Conservation (phyloP, 2,113 vertebrate species). For the Sardina pilchardus region DNA sequence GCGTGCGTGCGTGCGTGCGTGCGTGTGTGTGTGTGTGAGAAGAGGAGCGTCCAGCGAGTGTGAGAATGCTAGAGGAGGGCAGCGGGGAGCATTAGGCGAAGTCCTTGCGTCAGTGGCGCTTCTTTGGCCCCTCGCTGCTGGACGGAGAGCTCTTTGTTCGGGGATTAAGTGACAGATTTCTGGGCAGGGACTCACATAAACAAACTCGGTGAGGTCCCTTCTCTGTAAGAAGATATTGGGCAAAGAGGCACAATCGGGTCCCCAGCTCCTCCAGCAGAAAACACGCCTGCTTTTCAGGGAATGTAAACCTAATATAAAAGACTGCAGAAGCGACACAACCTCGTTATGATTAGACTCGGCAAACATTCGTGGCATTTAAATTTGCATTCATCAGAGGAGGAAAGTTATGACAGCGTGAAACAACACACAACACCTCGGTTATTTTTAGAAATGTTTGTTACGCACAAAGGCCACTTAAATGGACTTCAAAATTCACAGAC, state of each 20-base stretch:
- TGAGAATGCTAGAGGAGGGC: neutral
- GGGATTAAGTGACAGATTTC: slow-evolving; percentile 35
- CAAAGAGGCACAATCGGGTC: slow-evolving; percentile 36
- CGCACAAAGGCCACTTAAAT: neutral
- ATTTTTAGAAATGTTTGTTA: neutral
- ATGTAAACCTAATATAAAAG: neutral
- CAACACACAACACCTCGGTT: neutral
- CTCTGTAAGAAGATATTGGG: slow-evolving; percentile 34
- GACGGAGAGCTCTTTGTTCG: slow-evolving; percentile 41
- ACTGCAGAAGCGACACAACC: neutral
- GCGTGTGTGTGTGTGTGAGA: neutral
- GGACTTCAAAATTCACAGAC: neutral
- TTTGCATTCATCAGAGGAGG: neutral
- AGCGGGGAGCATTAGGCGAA: neutral
- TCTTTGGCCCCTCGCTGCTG: slow-evolving; percentile 19
- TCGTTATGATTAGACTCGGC: neutral
- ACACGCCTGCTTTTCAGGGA: slow-evolving; percentile 28
- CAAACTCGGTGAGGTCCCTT: slow-evolving; percentile 50
- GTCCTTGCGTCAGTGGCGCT: slow-evolving; percentile 13
- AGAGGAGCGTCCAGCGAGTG: neutral
- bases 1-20: neutral
- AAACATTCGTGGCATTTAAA: neutral
- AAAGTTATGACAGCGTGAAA: neutral
- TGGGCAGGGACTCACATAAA: slow-evolving; percentile 47
- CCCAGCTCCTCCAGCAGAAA: slow-evolving; percentile 37